Conservation (phyloP, 2,888 invertebrate genomes). For the Netelia virgata region DNA sequence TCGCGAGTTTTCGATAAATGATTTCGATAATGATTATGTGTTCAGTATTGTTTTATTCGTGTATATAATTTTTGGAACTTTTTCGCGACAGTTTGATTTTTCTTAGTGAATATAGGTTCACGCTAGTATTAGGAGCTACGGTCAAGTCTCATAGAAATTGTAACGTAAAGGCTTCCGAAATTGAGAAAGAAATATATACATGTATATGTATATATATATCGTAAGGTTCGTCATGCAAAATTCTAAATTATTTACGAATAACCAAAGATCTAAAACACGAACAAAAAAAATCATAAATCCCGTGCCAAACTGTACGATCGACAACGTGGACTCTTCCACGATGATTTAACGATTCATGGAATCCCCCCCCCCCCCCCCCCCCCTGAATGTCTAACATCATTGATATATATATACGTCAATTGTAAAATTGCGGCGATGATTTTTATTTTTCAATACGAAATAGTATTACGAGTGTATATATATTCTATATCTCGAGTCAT, state of each 20-base stretch:
- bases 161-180: slow-evolving; percentile 38
- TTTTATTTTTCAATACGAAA: slow-evolving; percentile 68
- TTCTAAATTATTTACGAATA: slow-evolving; percentile 58
- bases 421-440: slow-evolving; percentile 62
- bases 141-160: slow-evolving; percentile 15
- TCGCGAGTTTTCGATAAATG: background rate
- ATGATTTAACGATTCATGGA: slow-evolving; percentile 13
- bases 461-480: slow-evolving; percentile 68
- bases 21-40: slow-evolving; percentile 12
- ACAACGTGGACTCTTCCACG: slow-evolving; percentile 46
- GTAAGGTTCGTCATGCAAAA: slow-evolving; percentile 55
- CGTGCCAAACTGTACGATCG: slow-evolving; percentile 67
- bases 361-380: slow-evolving; percentile 12
- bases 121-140: background rate
- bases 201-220: slow-evolving; percentile 44
- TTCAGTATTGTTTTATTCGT: slow-evolving; percentile 40
- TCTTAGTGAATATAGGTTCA: background rate
- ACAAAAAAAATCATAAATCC: slow-evolving; percentile 59
- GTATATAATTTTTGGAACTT: background rate
- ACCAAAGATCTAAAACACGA: slow-evolving; percentile 61
- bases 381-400: slow-evolving; percentile 50
- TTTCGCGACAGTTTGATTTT: background rate
- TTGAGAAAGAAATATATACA: slow-evolving; percentile 9
- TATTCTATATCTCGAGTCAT: slow-evolving; percentile 58
- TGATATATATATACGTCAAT: slow-evolving; percentile 55